A percentile compares a stretch with the other conserved stretches of the same genome.
Evolutionary conservation across 2,113 vertebrate genomes (phyloP).

Genomic region (Orientallactaga bullata): DNA sequence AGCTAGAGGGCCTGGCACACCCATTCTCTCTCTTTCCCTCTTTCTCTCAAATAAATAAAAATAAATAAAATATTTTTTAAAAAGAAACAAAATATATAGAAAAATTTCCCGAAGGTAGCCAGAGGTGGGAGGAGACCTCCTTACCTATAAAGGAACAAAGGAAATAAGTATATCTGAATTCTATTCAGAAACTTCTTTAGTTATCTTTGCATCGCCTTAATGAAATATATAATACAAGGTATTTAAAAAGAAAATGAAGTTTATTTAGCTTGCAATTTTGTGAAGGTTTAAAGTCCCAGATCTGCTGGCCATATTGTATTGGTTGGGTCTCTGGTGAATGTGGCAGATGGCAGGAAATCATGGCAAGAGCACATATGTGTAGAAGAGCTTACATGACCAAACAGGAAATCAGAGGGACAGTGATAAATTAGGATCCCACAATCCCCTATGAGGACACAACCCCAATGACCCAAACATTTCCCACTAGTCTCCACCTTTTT

Average conservation of each 20-base stretch:
- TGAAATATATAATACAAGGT: too few relatives aligned
- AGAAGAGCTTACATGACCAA: background rate
- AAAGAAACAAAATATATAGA: too few relatives aligned
- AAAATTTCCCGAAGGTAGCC: background rate
- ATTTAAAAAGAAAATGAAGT: background rate
- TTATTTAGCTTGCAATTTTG: background rate
- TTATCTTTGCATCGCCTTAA: background rate
- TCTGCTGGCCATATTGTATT: too few relatives aligned
- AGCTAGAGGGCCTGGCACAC: too few relatives aligned
- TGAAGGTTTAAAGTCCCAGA: too few relatives aligned
- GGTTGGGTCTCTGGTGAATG: background rate
- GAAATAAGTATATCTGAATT: background rate
- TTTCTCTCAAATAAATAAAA: too few relatives aligned
- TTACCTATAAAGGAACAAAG: constrained; percentile 4
- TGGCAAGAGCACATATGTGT: background rate
- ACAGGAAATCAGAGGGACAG: background rate
- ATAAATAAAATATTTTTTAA: too few relatives aligned
- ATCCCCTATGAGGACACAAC: background rate
- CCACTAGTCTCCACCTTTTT: background rate
- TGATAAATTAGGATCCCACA: background rate
- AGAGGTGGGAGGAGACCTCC: background rate
- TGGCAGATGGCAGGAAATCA: background rate
- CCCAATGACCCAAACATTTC: background rate
- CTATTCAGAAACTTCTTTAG: background rate
- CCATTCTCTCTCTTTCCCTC: too few relatives aligned